Evolutionary conservation across 2,888 invertebrate genomes (phyloP), one percentile per base, ranked within the genome.

Genomic region (Cabera pusaria): DNA sequence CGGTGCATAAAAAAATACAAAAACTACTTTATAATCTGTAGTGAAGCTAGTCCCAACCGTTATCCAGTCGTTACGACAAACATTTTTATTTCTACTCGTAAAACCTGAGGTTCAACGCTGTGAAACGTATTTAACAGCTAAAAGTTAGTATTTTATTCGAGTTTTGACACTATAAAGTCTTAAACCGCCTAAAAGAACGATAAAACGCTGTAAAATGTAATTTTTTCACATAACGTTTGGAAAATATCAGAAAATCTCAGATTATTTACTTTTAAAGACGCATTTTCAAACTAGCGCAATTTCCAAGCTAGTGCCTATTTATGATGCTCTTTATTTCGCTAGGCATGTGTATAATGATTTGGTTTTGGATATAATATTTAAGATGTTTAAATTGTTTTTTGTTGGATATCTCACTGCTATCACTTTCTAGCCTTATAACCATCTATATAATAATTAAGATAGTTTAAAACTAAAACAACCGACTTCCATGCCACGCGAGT

Each of bases 91-190:
- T 39, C 44, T 34, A 26, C 37, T 17, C 31, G 38, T 47, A 44
- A 50, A 50, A 47, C 26, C 36, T 35, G 24, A 37, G 34, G 33
- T 44, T 32, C 7, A 35, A 45, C 35, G 31, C 25, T 29, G 29
- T 43, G 28, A 43, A 43, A 41, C 35, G 20, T 24, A 17, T 21
- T 31, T 31, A 24, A 37, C 7, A 24, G 20, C 22, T 12, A 3
- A 18, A n/a, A 17, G 23, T 23, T 18, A 23, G 9, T 28, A 23
- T 36, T 24, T 25, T 37, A 31, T 20, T 25, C 24, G 16, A 11
- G n/a, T 27, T 31, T 37, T 11, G 18, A 22, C 36, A 18, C 23
- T 24, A 14, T 24, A 16, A 31, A 25, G 24, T 29, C 7, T 21
- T 4, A 21, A 22, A 32, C 12, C 20, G 12, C 7, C 17, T 7